These are phyloP conservation scores for Ceyx melanurus DNA, from an alignment of 2,113 vertebrate genomes.

Conservation along the genomic window DNA sequence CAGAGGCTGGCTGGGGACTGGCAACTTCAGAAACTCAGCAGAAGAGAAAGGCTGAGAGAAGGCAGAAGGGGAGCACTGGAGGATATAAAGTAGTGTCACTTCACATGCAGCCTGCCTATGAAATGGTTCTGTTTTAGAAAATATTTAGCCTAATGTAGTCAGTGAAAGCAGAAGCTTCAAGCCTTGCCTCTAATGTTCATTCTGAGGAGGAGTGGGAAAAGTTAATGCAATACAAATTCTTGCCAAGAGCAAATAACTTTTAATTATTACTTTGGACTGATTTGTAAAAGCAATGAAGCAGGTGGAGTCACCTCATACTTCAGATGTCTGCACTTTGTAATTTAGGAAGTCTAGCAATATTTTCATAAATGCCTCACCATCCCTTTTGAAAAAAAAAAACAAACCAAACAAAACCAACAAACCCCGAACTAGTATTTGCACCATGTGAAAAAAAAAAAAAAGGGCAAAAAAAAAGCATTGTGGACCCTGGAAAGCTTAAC, in stretches of 20 bases:
- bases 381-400: neutral
- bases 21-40: neutral
- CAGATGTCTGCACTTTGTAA: constrained; percentile 46
- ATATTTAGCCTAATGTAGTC: neutral
- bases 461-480: neutral
- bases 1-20: neutral
- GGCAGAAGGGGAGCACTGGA: neutral
- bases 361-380: neutral
- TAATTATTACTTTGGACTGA: constrained; percentile 57
- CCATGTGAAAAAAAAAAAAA: neutral
- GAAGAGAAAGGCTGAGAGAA: neutral
- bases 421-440: neutral
- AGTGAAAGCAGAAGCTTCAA: constrained; percentile 29
- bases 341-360: constrained; percentile 37
- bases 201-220: constrained; percentile 39
- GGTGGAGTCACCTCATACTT: constrained; percentile 24
- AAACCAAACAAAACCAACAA: neutral
- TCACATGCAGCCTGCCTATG: neutral
- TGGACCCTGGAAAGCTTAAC: neutral
- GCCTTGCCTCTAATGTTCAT: constrained; percentile 25
- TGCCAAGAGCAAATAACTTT: neutral
- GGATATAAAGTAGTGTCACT: neutral
- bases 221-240: constrained; percentile 51
- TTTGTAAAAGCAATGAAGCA: constrained; percentile 25
- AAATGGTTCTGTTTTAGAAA: neutral